Evolutionary conservation across 2,113 vertebrate species (phyloP).

Genomic region (Mastomys natalensis): DNA sequence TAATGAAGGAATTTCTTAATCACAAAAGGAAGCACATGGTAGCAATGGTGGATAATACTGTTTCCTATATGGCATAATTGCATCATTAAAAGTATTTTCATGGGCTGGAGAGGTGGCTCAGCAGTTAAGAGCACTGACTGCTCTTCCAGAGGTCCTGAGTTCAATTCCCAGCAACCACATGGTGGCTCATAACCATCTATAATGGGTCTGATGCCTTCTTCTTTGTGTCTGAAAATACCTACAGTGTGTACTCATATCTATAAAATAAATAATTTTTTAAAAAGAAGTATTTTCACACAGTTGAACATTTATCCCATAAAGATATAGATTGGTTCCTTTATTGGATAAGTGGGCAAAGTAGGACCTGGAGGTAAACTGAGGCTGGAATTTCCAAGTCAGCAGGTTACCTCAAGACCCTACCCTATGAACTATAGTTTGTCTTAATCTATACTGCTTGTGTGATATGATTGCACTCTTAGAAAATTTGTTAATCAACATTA

Average conservation of each 20-base stretch:
- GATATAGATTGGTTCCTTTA: background rate
- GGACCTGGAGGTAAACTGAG: background rate
- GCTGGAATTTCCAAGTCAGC: background rate
- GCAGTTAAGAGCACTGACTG: no score
- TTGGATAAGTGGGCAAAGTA: background rate
- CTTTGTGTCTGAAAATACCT: no score
- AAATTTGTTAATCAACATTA: background rate
- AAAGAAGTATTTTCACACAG: background rate
- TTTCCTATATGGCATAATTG: background rate
- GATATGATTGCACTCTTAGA: background rate
- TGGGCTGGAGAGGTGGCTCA: no score
- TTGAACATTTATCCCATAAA: background rate
- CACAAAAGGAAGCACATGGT: background rate
- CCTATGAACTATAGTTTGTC: background rate
- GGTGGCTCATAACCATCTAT: no score
- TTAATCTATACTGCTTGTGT: background rate
- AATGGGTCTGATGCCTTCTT: no score
- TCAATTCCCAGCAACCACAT: no score
- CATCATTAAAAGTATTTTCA: constrained; percentile 5
- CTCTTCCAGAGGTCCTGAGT: no score
- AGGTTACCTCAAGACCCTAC: background rate
- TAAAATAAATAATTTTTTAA: no score
- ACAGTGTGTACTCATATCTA: no score
- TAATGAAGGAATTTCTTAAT: constrained; percentile 11
- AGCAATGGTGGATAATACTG: background rate